Base-by-base conservation (phyloP, 2,797 vertebrate genomes). In the Taenioides sp. region DNA sequence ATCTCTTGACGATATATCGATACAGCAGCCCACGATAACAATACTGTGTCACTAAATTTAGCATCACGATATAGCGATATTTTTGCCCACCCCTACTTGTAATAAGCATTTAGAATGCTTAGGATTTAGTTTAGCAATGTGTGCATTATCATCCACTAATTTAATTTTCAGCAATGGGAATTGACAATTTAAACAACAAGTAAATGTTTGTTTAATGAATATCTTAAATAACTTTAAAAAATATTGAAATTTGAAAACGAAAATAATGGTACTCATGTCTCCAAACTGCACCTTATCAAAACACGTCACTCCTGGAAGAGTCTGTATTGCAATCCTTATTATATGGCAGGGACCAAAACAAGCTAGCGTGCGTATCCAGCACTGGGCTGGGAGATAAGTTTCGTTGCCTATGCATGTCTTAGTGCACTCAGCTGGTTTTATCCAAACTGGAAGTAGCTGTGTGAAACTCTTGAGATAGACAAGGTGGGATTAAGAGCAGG, bases 401-500 rank as follows among this genome's bases (percentile, higher is more conserved):
- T 80, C 71, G 37, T 61, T 87, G 70, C 80, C 76, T 83, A 82
- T 90, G 86, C 71, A 88, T 88, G 78, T 81, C 67, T 74, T 76
- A 71, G 72, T 59, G 69, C 70, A 86, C 77, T 80, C 66, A 70
- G 73, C 75, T 74, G 84, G 72, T 81, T 81, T 75, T 27, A 84
- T 78, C 67, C 76, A 82, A 79, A 85, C 71, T 70, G 68, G 65
- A 66, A 76, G 74, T 78, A 72, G 55, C 72, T 70, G 74, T 75
- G 25, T 68, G 76, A 85, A 86, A 82, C 78, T 67, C 89, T 91
- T 86, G 80, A 88, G 83, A 82, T 80, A 69, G 85, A 87, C 88
- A 83, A 88, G 89, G 89, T 88, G n/a, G 90, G 92, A 92, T 92
- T 92, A 92, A 84, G 84, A 73, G 82, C 83, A 87, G 80, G 72